Percentiles rank a stretch among this genome's conserved stretches.
Evolutionary conservation across 2,113 vertebrate genomes (phyloP).

Genomic region (Forbesichthys papilliferus): DNA sequence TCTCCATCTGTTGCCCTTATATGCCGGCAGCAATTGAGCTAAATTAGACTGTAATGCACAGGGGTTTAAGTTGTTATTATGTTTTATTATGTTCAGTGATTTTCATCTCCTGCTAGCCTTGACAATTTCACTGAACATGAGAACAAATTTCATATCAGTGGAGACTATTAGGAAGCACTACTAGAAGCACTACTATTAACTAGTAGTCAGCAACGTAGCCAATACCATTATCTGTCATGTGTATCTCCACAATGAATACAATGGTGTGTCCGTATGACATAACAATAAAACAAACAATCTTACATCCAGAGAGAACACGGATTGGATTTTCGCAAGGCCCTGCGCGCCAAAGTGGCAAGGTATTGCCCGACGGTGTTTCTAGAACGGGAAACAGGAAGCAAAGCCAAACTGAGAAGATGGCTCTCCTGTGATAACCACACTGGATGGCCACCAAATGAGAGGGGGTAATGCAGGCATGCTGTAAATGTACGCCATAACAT

Average conservation of each 20-base stretch:
- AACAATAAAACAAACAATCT: neutral
- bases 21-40: too few relatives aligned
- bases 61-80: too few relatives aligned
- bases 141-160: conserved; percentile 27
- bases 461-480: conserved; percentile 45
- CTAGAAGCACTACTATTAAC: too few relatives aligned
- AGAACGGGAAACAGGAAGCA: too few relatives aligned
- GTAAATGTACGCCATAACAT: conserved; percentile 56
- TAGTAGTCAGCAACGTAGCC: too few relatives aligned
- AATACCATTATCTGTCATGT: neutral
- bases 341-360: too few relatives aligned
- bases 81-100: neutral
- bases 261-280: neutral
- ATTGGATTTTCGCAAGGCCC: too few relatives aligned
- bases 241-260: too few relatives aligned
- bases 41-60: too few relatives aligned
- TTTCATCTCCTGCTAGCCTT: conserved; percentile 33
- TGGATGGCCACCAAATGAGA: conserved; percentile 19
- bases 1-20: too few relatives aligned
- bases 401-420: neutral
- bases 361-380: too few relatives aligned
- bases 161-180: neutral
- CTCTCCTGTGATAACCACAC: conserved; percentile 22
- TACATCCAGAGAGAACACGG: too few relatives aligned
- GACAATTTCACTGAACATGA: conserved; percentile 14